Evolutionary conservation across 37 sponge, comb jelly and placozoan species (phyloP), one percentile per base, ranked within the genome.

Genomic region (Crambe crambe): DNA sequence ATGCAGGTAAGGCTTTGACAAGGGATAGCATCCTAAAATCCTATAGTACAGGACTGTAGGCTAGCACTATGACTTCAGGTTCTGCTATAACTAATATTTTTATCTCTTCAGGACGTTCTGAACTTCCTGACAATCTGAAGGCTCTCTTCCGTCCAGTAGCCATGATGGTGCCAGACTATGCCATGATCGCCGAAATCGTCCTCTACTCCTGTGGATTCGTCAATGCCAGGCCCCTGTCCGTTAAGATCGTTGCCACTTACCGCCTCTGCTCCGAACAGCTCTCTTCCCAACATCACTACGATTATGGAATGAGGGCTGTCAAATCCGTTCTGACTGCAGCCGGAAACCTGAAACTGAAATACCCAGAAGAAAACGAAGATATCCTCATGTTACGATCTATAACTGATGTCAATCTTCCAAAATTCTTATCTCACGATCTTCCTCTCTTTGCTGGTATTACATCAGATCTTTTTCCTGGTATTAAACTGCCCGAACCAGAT

Each of bases 141-240:
- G 99, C 97, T 32, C 81, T 99, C 37, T 99, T 99, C 87, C 89
- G 99, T 57, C 92, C 99, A 6, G 99, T 99, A 39, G 99, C 99
- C 44, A 99, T 99, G 99, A 99, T 99, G 99, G 99, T 99, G 41
- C 99, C 99, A 27, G 99, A 99, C 66, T 99, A 99, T 74, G 99
- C 95, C 54, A 82, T 99, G 91, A 99, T 99, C 76, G 95, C 97
- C 4, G 99, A 99, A 89, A 99, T 99, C 32, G 83, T 94, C 75
- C 83, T 99, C 66, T 99, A 99, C 75, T 99, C 99, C 2, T 94
- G 90, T 82, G 99, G 99, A 0, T 99, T 99, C 74, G 93, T 99
- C 38, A 92, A 92, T 70, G 99, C 99, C 27, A 86, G 99, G 21
- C 97, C 97, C 0, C 93, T 99, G 32, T 99, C 99, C 15, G 99